These are phyloP conservation scores for Pluvianellus socialis DNA, from an alignment of 2,113 vertebrate genomes.

Conservation along the genomic window DNA sequence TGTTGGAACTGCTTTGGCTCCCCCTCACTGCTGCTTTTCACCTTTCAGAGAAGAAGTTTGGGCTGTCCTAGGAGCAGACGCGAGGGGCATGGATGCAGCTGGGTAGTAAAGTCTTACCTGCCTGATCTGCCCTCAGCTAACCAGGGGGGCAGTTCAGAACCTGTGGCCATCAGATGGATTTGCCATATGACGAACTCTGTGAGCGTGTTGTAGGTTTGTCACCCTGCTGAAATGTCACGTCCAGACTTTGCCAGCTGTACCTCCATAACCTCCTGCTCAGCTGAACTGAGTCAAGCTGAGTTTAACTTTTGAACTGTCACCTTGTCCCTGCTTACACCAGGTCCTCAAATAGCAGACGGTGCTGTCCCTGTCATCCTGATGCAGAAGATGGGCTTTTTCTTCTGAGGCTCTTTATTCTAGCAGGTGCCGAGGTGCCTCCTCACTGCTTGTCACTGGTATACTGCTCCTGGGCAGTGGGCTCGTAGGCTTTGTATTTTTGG, in stretches of 20 bases:
- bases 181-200: background rate
- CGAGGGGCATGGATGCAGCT: background rate
- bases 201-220: background rate
- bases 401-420: background rate
- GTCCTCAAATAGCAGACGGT: background rate
- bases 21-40: background rate
- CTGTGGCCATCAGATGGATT: background rate
- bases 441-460: fast-evolving
- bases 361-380: background rate
- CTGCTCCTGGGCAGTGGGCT: background rate
- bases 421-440: background rate
- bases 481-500: background rate
- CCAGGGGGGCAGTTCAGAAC: background rate
- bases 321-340: fast-evolving
- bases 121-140: background rate
- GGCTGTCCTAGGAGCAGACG: background rate
- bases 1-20: background rate
- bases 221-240: background rate
- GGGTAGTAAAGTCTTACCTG: background rate
- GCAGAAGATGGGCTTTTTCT: background rate
- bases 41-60: background rate
- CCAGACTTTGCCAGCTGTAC: background rate
- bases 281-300: background rate
- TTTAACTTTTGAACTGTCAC: background rate
- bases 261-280: background rate